phyloP scores from a whole-genome alignment of 2,113 vertebrate species.

The Sorex fumeus region DNA sequence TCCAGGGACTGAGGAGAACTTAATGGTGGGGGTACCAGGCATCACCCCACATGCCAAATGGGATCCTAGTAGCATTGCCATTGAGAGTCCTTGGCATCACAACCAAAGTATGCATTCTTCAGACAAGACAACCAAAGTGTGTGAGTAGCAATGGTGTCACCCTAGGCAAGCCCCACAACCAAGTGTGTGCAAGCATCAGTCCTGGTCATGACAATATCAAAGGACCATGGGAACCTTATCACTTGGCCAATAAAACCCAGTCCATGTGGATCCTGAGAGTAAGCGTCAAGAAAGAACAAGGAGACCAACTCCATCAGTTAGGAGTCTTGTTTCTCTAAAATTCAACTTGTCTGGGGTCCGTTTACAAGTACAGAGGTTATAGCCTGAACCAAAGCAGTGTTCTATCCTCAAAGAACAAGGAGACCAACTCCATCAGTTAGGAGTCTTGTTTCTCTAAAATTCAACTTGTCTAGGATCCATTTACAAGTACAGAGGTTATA shows the following conservation, averaged over 20 bases:
- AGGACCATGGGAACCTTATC: not conserved
- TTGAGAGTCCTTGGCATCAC: too few relatives aligned
- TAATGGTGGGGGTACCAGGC: too few relatives aligned
- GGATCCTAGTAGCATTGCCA: too few relatives aligned
- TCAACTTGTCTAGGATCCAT: not conserved
- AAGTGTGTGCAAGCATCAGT: too few relatives aligned
- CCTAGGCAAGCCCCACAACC: too few relatives aligned
- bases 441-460: not conserved
- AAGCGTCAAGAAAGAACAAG: not conserved
- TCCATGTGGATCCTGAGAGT: not conserved
- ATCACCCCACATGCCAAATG: too few relatives aligned
- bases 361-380: not conserved
- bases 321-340: not conserved
- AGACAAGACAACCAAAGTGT: too few relatives aligned
- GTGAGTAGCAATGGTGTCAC: too few relatives aligned
- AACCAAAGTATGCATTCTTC: too few relatives aligned
- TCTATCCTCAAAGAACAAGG: not conserved
- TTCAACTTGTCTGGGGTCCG: not conserved
- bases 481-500: not conserved
- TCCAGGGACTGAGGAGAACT: too few relatives aligned
- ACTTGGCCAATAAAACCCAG: not conserved
- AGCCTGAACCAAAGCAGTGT: slow-evolving; percentile 56
- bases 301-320: not conserved
- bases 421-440: not conserved
- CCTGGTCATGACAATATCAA: too few relatives aligned